Percentiles rank a stretch among this genome's conserved stretches.
phyloP scores from a whole-genome alignment of 2,113 vertebrate genomes.

The Menidia beryllina region DNA sequence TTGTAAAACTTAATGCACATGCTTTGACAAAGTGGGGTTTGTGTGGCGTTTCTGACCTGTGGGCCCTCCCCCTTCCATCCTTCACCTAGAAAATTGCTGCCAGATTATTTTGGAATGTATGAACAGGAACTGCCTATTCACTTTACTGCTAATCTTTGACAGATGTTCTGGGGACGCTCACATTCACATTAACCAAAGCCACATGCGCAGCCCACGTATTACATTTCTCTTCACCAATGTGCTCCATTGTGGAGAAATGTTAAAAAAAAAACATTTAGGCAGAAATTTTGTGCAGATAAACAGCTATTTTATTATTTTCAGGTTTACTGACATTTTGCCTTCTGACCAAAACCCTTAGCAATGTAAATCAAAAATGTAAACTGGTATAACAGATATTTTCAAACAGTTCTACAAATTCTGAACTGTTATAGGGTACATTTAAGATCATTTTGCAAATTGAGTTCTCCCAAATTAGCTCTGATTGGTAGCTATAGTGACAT shows the following conservation, averaged over 20 bases:
- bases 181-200: slow-evolving; percentile 74
- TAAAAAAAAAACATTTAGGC: slow-evolving; percentile 5
- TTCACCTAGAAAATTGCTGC: slow-evolving; percentile 79
- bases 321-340: no score
- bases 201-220: slow-evolving; percentile 65
- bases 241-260: slow-evolving; percentile 1
- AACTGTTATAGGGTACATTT: background rate
- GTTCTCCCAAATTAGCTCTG: no score
- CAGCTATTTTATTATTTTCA: no score
- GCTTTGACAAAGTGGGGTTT: slow-evolving; percentile 61
- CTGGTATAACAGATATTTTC: background rate
- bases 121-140: slow-evolving; percentile 85
- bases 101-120: slow-evolving; percentile 82
- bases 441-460: background rate
- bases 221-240: slow-evolving; percentile 11
- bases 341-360: background rate
- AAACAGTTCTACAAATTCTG: background rate
- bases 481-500: no score
- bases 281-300: background rate
- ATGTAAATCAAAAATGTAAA: background rate
- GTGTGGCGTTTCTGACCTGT: slow-evolving; percentile 69
- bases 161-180: slow-evolving; percentile 81
- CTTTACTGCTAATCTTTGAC: slow-evolving; percentile 84
- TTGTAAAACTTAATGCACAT: slow-evolving; percentile 55
- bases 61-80: slow-evolving; percentile 72